Percentiles rank a stretch among this genome's conserved stretches.
These are phyloP conservation scores for Dinoponera quadriceps DNA, from an alignment of 1,140 invertebrate species.

Conservation along the genomic window DNA sequence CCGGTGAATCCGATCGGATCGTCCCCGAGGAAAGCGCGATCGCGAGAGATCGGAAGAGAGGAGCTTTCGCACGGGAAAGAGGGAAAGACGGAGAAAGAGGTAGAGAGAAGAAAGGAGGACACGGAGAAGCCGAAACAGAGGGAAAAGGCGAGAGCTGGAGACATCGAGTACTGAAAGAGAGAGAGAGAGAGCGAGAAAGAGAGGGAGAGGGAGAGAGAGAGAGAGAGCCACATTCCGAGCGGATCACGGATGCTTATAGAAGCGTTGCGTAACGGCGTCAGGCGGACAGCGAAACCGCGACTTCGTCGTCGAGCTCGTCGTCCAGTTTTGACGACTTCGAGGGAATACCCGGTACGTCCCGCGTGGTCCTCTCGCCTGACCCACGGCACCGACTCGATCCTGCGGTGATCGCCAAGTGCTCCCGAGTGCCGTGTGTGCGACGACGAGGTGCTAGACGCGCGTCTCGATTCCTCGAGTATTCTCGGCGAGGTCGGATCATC, in stretches of 20 bases:
- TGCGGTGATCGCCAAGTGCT: neutral
- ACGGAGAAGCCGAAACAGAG: conserved; percentile 5
- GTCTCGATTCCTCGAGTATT: conserved; percentile 14
- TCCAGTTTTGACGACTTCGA: conserved; percentile 69
- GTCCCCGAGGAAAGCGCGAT: conserved; percentile 1
- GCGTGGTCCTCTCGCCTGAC: neutral
- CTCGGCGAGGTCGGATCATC: neutral
- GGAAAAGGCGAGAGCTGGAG: conserved; percentile 32
- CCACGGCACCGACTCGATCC: neutral
- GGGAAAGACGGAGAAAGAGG: neutral
- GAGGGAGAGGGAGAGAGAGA: conserved; percentile 50
- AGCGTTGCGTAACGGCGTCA: conserved; percentile 84
- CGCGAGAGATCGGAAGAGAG: neutral
- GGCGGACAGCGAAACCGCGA: conserved; percentile 73
- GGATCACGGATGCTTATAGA: conserved; percentile 86
- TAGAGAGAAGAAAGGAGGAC: neutral
- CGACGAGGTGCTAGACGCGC: neutral
- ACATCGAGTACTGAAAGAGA: conserved; percentile 1
- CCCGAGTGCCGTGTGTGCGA: conserved; percentile 7
- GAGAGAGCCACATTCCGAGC: conserved; percentile 82
- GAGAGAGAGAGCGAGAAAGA: conserved; percentile 54
- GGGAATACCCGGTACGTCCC: conserved; percentile 34
- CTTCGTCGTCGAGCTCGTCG: conserved; percentile 54
- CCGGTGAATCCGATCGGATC: conserved; percentile 19
- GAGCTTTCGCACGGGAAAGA: conserved; percentile 41